Evolutionary conservation across 2,797 vertebrate genomes (phyloP).

Genomic region (Mus spretus): DNA sequence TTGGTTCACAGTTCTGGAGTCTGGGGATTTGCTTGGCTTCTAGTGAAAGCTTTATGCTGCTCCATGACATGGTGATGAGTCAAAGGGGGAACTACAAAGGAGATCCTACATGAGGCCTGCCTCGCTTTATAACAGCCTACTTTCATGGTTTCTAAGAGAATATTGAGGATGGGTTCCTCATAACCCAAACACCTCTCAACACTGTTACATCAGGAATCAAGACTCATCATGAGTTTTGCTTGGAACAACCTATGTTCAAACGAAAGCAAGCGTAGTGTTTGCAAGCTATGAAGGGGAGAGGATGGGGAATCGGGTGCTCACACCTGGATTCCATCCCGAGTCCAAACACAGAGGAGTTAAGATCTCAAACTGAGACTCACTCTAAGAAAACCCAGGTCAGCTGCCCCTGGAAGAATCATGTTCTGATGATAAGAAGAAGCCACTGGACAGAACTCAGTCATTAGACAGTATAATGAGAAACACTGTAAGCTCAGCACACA

Average conservation of each 20-base stretch:
- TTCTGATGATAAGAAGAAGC: not conserved
- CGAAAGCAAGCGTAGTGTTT: not conserved
- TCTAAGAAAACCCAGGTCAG: not conserved
- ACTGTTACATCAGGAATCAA: not conserved
- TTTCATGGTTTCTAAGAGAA: not conserved
- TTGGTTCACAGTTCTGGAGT: not conserved
- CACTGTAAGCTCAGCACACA: not conserved
- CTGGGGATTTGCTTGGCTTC: not conserved
- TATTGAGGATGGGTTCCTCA: not conserved
- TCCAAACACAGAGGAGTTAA: not conserved
- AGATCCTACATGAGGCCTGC: not conserved
- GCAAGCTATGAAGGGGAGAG: not conserved
- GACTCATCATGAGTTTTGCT: not conserved
- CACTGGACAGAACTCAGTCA: no score
- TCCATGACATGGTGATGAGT: not conserved
- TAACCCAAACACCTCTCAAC: not conserved
- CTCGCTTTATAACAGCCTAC: not conserved
- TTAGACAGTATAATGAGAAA: not conserved
- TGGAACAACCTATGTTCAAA: not conserved
- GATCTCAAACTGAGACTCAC: not conserved
- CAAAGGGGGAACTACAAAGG: no score
- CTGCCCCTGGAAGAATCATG: not conserved
- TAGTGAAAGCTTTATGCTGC: not conserved
- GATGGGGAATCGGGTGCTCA: accelerated
- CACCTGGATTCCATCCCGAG: not conserved